A percentile compares a stretch with the other conserved stretches of the same genome.
phyloP scores from a whole-genome alignment of 2,888 invertebrate genomes.

The Leucophenga maculata region DNA sequence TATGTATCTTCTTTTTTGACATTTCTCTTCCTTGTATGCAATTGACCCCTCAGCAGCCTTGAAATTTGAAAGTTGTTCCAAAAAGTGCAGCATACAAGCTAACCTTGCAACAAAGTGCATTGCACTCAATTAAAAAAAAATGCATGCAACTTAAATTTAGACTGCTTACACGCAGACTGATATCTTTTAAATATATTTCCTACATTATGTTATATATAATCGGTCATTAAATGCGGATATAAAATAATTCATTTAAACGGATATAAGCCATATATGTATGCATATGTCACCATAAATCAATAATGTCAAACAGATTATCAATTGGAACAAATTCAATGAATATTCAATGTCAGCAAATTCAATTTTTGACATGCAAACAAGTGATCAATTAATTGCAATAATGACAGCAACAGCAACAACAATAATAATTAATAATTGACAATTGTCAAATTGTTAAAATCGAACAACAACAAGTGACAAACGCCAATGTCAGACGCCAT shows the following conservation, averaged over 20 bases:
- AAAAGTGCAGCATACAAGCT: constrained; percentile 52
- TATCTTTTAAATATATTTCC: no score
- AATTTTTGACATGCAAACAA: constrained; percentile 41
- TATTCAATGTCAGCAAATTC: constrained; percentile 56
- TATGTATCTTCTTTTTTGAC: background rate
- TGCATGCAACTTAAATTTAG: no score
- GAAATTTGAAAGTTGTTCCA: constrained; percentile 60
- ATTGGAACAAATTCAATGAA: constrained; percentile 24
- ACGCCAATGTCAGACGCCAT: constrained; percentile 40
- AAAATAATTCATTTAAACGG: constrained; percentile 4
- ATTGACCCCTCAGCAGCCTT: constrained; percentile 48
- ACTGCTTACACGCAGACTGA: no score
- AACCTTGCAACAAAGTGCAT: constrained; percentile 10
- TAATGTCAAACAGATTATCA: constrained; percentile 30
- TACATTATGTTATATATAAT: no score
- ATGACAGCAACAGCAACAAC: constrained; percentile 39
- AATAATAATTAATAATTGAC: background rate
- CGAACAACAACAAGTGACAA: background rate
- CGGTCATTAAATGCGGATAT: background rate
- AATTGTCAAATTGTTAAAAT: background rate
- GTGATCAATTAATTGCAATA: constrained; percentile 58
- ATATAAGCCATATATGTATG: background rate
- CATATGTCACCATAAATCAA: background rate
- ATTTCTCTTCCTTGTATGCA: constrained; percentile 29
- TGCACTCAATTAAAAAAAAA: background rate